phyloP scores from a whole-genome alignment of 2,888 invertebrate species.

The Maniola hyperantus region DNA sequence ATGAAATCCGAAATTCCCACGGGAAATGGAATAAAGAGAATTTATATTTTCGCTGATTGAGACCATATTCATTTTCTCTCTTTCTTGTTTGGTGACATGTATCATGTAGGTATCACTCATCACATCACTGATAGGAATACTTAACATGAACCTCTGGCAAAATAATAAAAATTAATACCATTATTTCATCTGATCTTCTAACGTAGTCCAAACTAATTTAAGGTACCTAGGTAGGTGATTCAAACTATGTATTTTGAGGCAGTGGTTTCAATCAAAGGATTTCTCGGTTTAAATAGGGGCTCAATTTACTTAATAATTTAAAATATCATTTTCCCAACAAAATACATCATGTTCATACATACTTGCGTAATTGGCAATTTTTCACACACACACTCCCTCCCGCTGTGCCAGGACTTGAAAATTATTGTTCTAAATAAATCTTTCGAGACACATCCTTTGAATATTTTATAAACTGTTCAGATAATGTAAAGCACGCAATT shows the following conservation, averaged over 20 bases:
- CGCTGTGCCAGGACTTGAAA: constrained; percentile 34
- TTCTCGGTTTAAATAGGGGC: background rate
- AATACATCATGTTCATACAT: constrained; percentile 24
- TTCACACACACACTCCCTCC: constrained; percentile 36
- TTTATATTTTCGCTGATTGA: no score
- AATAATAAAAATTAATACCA: no score
- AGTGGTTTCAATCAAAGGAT: background rate
- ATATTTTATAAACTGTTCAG: constrained; percentile 24
- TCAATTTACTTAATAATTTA: constrained; percentile 18
- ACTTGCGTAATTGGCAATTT: constrained; percentile 37
- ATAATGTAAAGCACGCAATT: constrained; percentile 13
- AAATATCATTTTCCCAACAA: constrained; percentile 15
- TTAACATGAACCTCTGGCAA: no score
- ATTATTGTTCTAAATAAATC: constrained; percentile 37
- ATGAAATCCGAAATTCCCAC: no score
- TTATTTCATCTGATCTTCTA: no score
- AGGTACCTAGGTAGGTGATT: no score
- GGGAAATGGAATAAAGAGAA: no score
- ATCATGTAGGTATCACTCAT: no score
- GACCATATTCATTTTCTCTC: no score
- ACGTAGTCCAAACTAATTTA: no score
- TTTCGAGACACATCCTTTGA: constrained; percentile 29
- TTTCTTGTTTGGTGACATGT: no score
- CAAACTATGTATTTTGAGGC: background rate
- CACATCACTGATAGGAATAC: no score